phyloP scores from a whole-genome alignment of 2,888 invertebrate genomes.

The Orchesella flavescens region DNA sequence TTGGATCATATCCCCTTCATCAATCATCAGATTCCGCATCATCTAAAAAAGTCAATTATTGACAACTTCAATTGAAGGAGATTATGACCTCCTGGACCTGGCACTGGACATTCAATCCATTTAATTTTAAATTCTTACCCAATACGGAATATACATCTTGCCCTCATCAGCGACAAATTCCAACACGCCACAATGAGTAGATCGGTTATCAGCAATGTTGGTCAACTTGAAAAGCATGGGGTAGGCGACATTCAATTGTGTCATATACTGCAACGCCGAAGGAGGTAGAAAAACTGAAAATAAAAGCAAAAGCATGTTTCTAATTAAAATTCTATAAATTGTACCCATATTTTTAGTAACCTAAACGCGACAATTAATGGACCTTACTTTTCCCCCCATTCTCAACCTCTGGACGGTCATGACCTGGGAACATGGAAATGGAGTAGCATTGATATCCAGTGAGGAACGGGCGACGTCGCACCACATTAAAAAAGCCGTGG shows the following conservation, averaged over 20 bases:
- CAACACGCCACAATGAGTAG: constrained; percentile 90
- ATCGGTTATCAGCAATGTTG: constrained; percentile 87
- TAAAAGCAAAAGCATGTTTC: neutral
- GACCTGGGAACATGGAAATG: constrained; percentile 95
- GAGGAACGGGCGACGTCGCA: constrained; percentile 83
- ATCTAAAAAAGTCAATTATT: constrained; percentile 80
- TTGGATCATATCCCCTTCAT: constrained; percentile 90
- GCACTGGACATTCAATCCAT: no score
- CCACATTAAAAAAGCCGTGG: constrained; percentile 90
- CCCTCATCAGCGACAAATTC: constrained; percentile 99
- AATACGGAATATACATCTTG: constrained; percentile 96
- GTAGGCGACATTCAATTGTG: constrained; percentile 94
- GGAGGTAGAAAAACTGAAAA: constrained; percentile 95
- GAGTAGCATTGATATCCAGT: constrained; percentile 93
- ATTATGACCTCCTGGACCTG: no score
- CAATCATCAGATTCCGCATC: constrained; percentile 94
- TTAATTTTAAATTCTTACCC: no score
- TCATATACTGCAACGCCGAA: constrained; percentile 93
- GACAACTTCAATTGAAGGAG: no score
- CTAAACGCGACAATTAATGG: neutral
- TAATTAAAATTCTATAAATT: no score
- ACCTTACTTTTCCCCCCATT: constrained; percentile 94
- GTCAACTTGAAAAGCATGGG: constrained; percentile 98
- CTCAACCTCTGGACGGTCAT: constrained; percentile 94
- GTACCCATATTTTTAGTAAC: no score